phyloP scores from a whole-genome alignment of 2,113 vertebrate genomes.

The Collichthys lucidus region DNA sequence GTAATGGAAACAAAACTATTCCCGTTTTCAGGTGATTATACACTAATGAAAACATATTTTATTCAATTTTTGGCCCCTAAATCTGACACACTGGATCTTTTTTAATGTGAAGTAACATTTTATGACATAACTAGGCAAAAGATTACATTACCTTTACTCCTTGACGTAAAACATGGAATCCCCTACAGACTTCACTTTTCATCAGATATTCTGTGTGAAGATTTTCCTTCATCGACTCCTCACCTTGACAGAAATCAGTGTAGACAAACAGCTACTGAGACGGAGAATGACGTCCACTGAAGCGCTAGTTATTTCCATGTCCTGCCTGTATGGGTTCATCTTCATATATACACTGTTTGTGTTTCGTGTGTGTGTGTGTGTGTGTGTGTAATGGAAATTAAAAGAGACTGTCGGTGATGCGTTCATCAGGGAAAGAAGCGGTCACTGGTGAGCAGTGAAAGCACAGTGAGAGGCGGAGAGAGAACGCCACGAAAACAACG shows the following conservation, averaged over 20 bases:
- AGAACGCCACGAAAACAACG: background rate
- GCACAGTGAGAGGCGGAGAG: slow-evolving; percentile 15
- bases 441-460: background rate
- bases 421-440: slow-evolving; percentile 40
- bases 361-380: background rate
- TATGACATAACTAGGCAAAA: background rate
- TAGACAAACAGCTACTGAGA: background rate
- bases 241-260: background rate
- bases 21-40: too few relatives aligned
- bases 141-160: background rate
- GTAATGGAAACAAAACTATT: too few relatives aligned
- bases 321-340: slow-evolving; percentile 5
- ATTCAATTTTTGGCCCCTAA: background rate
- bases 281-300: slow-evolving; percentile 4
- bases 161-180: background rate
- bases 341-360: background rate
- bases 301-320: slow-evolving; percentile 49
- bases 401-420: slow-evolving; percentile 24
- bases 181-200: too few relatives aligned
- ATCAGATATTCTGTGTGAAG: background rate
- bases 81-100: too few relatives aligned
- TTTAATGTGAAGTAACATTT: background rate
- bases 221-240: background rate
- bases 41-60: background rate
- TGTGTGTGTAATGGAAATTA: slow-evolving; percentile 52